Evolutionary conservation across 2,113 vertebrate species (phyloP).

Genomic region (Tor tambroides): DNA sequence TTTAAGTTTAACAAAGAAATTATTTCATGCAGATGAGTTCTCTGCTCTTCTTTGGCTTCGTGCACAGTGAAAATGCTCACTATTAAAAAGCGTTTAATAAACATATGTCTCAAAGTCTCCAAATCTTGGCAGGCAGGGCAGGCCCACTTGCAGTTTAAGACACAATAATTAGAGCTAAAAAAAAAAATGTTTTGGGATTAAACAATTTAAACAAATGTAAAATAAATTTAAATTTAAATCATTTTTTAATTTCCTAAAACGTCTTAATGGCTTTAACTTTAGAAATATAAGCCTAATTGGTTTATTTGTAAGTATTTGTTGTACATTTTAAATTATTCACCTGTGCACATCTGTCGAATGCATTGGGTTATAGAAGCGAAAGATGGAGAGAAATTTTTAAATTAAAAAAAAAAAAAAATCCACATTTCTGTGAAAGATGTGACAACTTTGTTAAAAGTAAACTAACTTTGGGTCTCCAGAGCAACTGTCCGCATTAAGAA

Average conservation of each 20-base stretch:
- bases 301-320: not conserved
- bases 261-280: not conserved
- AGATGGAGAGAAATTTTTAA: not conserved
- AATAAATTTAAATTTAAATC: not conserved
- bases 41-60: not conserved
- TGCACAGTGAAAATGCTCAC: too few species aligned
- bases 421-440: not conserved
- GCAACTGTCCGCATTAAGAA: not conserved
- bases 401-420: not conserved
- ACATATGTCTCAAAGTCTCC: not conserved
- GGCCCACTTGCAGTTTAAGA: not conserved
- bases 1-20: too few species aligned
- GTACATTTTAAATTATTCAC: not conserved
- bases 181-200: not conserved
- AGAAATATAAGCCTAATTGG: not conserved
- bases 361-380: not conserved
- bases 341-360: not conserved
- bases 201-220: not conserved
- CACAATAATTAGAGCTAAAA: too few species aligned
- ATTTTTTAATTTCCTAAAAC: not conserved
- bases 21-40: not conserved
- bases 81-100: not conserved
- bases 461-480: not conserved
- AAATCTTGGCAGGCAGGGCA: not conserved
- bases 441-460: not conserved